A percentile compares a stretch with the other conserved stretches of the same genome.
These are phyloP conservation scores for Trichacis sp. DNA, from an alignment of 2,888 invertebrate species.

Conservation along the genomic window DNA sequence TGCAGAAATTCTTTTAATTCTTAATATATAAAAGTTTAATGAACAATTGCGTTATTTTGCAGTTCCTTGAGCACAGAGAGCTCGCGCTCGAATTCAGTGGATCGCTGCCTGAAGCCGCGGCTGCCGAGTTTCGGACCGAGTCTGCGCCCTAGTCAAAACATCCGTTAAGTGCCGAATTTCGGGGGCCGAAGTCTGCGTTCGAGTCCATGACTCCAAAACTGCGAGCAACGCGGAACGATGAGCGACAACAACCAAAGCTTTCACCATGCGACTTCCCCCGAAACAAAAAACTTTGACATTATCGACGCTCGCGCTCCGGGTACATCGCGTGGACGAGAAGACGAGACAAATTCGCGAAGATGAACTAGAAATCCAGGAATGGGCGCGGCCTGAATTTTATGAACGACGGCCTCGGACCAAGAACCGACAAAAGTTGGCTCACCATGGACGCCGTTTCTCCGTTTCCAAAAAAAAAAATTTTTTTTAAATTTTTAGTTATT, in stretches of 20 bases:
- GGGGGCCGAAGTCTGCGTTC: slow-evolving; percentile 63
- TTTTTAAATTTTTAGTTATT: too few species aligned
- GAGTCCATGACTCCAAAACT: slow-evolving; percentile 64
- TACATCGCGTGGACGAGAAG: slow-evolving; percentile 58
- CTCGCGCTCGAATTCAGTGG: slow-evolving; percentile 64
- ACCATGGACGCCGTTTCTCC: slow-evolving; percentile 44
- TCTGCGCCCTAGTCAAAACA: slow-evolving; percentile 64
- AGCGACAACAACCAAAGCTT: slow-evolving; percentile 40
- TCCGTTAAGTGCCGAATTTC: slow-evolving; percentile 64
- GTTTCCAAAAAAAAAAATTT: too few species aligned
- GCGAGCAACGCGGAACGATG: slow-evolving; percentile 51
- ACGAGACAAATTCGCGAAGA: slow-evolving; percentile 45
- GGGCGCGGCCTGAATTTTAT: slow-evolving; percentile 44
- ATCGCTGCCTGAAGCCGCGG: slow-evolving; percentile 59
- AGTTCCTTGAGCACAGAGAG: slow-evolving; percentile 58
- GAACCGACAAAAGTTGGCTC: slow-evolving; percentile 63
- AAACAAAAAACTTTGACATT: slow-evolving; percentile 60
- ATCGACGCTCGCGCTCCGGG: slow-evolving; percentile 60
- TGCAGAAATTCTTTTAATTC: too few species aligned
- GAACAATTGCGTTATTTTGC: slow-evolving; percentile 18
- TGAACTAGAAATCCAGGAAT: slow-evolving; percentile 30
- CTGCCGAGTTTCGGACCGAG: slow-evolving; percentile 59
- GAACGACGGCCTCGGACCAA: slow-evolving; percentile 65
- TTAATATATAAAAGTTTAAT: too few species aligned
- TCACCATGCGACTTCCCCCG: slow-evolving; percentile 52